Conservation (phyloP, 2,888 invertebrate species). For the Conops quadrifasciatus region DNA sequence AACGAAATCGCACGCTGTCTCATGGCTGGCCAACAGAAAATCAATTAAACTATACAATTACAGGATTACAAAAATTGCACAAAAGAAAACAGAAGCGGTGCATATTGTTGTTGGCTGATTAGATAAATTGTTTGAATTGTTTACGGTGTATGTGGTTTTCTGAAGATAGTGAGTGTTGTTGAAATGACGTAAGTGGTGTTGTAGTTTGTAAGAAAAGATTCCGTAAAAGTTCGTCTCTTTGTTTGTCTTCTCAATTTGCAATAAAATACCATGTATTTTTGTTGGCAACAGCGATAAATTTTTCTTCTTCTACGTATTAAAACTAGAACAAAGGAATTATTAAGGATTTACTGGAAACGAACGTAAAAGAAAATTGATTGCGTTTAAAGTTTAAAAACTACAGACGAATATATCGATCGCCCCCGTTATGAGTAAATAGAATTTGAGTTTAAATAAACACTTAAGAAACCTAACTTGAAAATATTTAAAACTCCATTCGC, state of each 20-base stretch:
- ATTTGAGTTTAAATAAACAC: no score
- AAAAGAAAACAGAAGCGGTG: no score
- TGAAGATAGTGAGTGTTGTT: not conserved
- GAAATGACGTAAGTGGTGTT: not conserved
- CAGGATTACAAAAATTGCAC: not conserved
- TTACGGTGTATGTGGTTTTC: not conserved
- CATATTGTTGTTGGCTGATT: no score
- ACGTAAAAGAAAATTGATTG: no score
- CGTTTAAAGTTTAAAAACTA: no score
- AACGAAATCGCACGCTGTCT: not conserved
- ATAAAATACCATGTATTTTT: not conserved
- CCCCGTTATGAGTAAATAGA: no score
- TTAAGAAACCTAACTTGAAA: no score
- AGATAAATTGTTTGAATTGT: no score
- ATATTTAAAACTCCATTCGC: no score
- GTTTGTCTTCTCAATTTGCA: not conserved
- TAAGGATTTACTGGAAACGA: not conserved
- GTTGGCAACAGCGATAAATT: not conserved
- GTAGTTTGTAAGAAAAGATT: conserved; percentile 6
- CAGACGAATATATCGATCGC: no score
- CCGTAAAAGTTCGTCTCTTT: not conserved
- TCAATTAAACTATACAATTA: not conserved
- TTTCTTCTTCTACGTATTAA: no score
- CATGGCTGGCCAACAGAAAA: not conserved
- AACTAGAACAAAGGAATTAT: no score